Evolutionary conservation across 1,140 invertebrate species (phyloP).

Genomic region (Olivierus martensii): DNA sequence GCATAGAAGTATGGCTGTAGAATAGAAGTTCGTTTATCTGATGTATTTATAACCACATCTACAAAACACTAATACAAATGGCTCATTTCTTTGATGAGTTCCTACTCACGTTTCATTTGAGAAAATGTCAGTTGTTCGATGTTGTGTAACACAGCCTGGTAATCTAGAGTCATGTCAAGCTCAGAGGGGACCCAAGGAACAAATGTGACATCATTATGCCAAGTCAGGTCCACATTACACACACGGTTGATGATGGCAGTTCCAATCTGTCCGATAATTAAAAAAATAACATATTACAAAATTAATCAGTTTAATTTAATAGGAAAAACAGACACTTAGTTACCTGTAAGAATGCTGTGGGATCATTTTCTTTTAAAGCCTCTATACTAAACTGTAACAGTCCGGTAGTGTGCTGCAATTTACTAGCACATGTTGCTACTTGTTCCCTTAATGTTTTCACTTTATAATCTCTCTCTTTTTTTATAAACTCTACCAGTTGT

Average conservation of each 20-base stretch:
- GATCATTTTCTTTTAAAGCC: constrained; percentile 92
- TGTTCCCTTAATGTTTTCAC: constrained; percentile 65
- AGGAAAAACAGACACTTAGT: background rate
- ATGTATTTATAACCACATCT: background rate
- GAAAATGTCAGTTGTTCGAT: constrained; percentile 91
- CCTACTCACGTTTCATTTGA: constrained; percentile 88
- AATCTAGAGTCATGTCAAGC: constrained; percentile 83
- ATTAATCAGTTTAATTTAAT: background rate
- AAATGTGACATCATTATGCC: constrained; percentile 60
- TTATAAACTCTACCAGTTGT: constrained; percentile 64
- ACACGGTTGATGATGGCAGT: constrained; percentile 63
- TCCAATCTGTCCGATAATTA: constrained; percentile 45
- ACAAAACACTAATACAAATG: background rate
- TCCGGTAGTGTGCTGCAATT: constrained; percentile 82
- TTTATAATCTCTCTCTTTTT: constrained; percentile 62
- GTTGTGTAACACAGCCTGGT: constrained; percentile 64
- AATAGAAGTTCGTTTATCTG: no score
- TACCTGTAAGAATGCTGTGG: constrained; percentile 83
- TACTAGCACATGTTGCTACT: constrained; percentile 59
- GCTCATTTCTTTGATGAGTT: constrained; percentile 5
- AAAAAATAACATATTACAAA: constrained; percentile 13
- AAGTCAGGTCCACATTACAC: constrained; percentile 57
- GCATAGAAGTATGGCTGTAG: no score
- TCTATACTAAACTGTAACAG: constrained; percentile 96
- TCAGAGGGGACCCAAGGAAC: constrained; percentile 44